Base-by-base conservation (phyloP, 37 sponge, comb jelly and placozoan species). In the Chondrilla cf. caribensis region DNA sequence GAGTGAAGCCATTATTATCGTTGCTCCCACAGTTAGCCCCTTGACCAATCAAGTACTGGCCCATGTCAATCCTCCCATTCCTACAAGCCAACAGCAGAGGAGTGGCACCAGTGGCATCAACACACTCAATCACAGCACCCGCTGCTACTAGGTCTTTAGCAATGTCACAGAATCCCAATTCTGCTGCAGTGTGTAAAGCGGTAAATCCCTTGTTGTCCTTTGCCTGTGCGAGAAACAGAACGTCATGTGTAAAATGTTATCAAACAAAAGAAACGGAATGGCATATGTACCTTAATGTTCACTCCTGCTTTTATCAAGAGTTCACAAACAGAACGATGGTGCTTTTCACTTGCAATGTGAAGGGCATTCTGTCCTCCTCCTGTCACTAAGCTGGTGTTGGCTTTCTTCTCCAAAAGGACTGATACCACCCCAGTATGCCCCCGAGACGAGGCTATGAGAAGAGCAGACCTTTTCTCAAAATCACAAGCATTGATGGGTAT, bases 311-410 rank as follows among this genome's bases (percentile, higher is more conserved):
- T 82, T 7, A 92, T 84, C 18, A 92, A 73, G 11, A 86, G 57
- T 54, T 88, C 81, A 62, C 93, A 92, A 22, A 89, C 84, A 33
- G 88, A 83, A 15, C 28, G 70, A 1, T 86, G 86, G 4, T 86
- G 84, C n/a, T 89, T 88, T 77, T 88, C 83, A 25, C 87, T 89
- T 22, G 93, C 89, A 24, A 92, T 26, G 38, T 92, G 93, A 38
- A 92, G 81, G 57, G 88, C 89, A 35, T 86, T 92, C 29, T 86
- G 40, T 17, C 89, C 89, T 0, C 82, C 88, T 40, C 86, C 89
- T 35, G 89, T 89, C 47, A 78, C 31, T 22, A 43, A 71, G 59
- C 84, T 80, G 0, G 88, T 78, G 24, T 89, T 86, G 3, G 87
- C 86, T 0, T 87, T 86, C 39, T 77, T 42, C 4, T 93, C 89